phyloP scores from a whole-genome alignment of 2,797 vertebrate genomes.

The Poecilia picta region DNA sequence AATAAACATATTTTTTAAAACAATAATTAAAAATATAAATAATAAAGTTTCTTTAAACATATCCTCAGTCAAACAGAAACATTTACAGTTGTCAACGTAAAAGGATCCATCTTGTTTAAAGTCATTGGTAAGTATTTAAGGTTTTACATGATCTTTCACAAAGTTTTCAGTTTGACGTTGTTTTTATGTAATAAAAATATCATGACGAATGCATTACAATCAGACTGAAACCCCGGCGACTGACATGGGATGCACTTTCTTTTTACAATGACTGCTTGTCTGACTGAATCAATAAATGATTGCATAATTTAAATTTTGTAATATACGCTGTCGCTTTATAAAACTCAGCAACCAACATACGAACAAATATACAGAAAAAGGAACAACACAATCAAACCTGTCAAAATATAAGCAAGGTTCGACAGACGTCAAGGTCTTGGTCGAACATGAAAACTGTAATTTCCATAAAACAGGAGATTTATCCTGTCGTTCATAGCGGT shows the following conservation, averaged over 20 bases:
- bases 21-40: not conserved
- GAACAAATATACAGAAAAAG: not conserved
- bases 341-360: not conserved
- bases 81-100: too few relatives aligned
- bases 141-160: not conserved
- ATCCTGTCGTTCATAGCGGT: not conserved
- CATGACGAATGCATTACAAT: not conserved
- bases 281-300: not conserved
- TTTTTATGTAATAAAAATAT: not conserved
- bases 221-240: not conserved
- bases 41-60: too few relatives aligned
- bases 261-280: not conserved
- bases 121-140: not conserved
- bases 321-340: not conserved
- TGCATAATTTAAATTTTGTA: not conserved
- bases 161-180: not conserved
- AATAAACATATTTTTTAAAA: not conserved
- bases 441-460: not conserved
- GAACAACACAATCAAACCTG: not conserved
- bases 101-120: not conserved
- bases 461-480: not conserved
- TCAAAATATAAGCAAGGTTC: not conserved
- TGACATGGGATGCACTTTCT: not conserved
- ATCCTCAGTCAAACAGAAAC: too few relatives aligned
- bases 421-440: not conserved